Base-by-base conservation (phyloP, 1,140 invertebrate species). In the Drosophila azteca region DNA sequence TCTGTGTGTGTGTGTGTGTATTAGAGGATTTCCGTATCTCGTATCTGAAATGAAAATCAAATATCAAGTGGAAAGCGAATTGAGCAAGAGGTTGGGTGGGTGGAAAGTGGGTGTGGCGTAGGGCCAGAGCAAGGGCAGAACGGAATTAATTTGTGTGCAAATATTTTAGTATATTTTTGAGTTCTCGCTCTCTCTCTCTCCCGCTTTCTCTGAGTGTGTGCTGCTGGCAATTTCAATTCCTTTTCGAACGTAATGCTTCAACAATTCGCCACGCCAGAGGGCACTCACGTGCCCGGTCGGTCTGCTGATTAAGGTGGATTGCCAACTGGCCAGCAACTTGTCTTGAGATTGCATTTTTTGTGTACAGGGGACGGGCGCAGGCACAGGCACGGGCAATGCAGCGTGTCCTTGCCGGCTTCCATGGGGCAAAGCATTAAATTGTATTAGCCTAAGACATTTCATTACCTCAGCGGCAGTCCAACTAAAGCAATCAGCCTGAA, bases 391-490 rank as follows among this genome's bases (percentile, higher is more conserved):
- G 11, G 17, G 53, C 60, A 58, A 35, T 55, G 46, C 58, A 51
- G 57, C 59, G 43, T 58, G 65, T 70, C 71, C 80, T 84, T 79
- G 71, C 46, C 26, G 49, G 17, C 24, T 13, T 52, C 46, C 63
- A 48, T 67, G 64, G 58, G 64, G 61, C 13, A 60, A 52, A 61
- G 75, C 83, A 77, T 74, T 69, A 87, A 85, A 85, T 81, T 74
- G 81, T 87, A 85, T 85, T 87, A 87, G 81, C 67, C 68, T 71
- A 73, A 84, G 79, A 76, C 67, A 81, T 85, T 77, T 74, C 78
- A 77, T 78, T 82, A 70, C 64, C 65, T 57, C 53, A 57, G 59
- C 54, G 74, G 3, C 11, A 35, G 52, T 39, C 64, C 24, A 45
- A 70, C 54, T 61, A 13, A 63, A 46, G 83, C 83, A 87, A 87